Evolutionary conservation across 1,140 invertebrate genomes (phyloP).

Genomic region (Lasioglossum albipes): DNA sequence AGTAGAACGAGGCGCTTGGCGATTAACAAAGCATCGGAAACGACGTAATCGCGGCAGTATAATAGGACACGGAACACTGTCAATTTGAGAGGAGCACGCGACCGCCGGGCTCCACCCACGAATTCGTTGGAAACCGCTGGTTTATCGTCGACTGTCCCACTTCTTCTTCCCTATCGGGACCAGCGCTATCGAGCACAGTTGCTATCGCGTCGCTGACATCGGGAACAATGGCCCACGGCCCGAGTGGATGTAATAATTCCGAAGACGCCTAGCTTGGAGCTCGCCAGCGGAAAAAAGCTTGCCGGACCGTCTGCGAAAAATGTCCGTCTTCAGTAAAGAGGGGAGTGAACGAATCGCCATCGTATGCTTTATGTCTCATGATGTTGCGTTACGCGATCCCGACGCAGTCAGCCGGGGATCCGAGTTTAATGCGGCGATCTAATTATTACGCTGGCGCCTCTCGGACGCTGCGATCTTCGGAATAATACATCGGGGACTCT

Average conservation of each 20-base stretch:
- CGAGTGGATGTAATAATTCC: background rate
- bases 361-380: background rate
- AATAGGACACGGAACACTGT: conserved; percentile 45
- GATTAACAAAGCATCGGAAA: conserved; percentile 38
- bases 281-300: too few relatives aligned
- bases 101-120: conserved; percentile 48
- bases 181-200: conserved; percentile 25
- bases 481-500: background rate
- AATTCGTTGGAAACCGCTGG: conserved; percentile 42
- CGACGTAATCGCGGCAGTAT: conserved; percentile 43
- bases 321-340: background rate
- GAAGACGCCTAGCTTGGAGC: too few relatives aligned
- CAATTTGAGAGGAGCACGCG: conserved; percentile 43
- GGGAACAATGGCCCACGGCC: conserved; percentile 1
- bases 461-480: background rate
- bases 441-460: background rate
- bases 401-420: background rate
- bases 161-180: conserved; percentile 53
- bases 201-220: conserved; percentile 40
- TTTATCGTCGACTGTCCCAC: conserved; percentile 58
- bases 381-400: background rate
- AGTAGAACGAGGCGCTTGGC: conserved; percentile 20
- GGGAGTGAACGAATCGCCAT: too few relatives aligned
- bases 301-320: too few relatives aligned
- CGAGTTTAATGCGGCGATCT: background rate